Evolutionary conservation across 2,888 invertebrate species (phyloP).

Genomic region (Cylloceria caligata): DNA sequence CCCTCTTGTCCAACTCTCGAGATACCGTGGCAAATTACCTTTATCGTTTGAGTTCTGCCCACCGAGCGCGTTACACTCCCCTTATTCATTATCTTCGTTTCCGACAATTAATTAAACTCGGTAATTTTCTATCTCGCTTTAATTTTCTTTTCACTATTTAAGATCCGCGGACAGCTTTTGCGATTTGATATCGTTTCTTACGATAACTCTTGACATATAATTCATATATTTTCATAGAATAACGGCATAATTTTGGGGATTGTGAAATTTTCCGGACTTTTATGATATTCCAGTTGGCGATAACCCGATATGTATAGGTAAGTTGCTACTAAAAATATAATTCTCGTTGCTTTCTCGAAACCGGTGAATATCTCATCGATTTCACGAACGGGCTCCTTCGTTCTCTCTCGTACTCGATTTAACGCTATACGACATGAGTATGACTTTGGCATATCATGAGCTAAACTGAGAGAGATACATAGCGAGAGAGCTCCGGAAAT

Average conservation of each 20-base stretch:
- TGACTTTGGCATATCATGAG: conserved; percentile 37
- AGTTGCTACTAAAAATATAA: conserved; percentile 53
- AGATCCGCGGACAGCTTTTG: background rate
- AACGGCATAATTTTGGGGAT: conserved; percentile 43
- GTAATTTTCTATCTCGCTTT: conserved; percentile 11
- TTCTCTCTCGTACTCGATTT: conserved; percentile 34
- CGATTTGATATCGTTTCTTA: background rate
- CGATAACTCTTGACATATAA: too few species aligned
- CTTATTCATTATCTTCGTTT: conserved; percentile 27
- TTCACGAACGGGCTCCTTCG: conserved; percentile 66
- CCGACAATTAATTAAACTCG: conserved; percentile 42
- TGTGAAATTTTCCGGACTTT: conserved; percentile 40
- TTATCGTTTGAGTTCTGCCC: conserved; percentile 70
- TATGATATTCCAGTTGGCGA: conserved; percentile 30
- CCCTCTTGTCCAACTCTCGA: conserved; percentile 42
- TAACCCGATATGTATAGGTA: background rate
- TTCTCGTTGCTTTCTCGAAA: conserved; percentile 52
- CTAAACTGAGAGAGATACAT: conserved; percentile 22
- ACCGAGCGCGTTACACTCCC: background rate
- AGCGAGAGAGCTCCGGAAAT: conserved; percentile 53
- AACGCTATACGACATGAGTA: conserved; percentile 53
- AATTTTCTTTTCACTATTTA: background rate
- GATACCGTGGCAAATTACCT: conserved; percentile 72
- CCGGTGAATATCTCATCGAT: conserved; percentile 52
- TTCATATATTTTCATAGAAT: conserved; percentile 21